A percentile compares a stretch with the other conserved stretches of the same genome.
Evolutionary conservation across 2,888 invertebrate species (phyloP).

Genomic region (Lingula anatina): DNA sequence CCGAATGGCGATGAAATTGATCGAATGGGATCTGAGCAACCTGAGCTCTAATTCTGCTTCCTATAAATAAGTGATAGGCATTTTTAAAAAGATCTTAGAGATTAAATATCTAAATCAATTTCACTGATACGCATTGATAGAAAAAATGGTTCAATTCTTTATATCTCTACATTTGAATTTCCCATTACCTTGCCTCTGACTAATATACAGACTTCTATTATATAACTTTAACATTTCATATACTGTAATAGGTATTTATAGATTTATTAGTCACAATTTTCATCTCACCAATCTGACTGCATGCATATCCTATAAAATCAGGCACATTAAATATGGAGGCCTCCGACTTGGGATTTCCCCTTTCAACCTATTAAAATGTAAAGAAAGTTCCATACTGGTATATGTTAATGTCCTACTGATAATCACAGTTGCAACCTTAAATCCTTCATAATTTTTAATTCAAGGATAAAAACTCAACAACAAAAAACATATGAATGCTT

Average conservation of each 20-base stretch:
- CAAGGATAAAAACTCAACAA: no score
- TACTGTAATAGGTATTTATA: no score
- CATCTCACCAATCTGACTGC: slow-evolving; percentile 38
- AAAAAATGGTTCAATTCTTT: no score
- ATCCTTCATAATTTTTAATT: neutral
- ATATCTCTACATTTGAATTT: no score
- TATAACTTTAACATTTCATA: no score
- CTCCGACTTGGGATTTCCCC: slow-evolving; percentile 22
- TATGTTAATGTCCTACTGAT: no score
- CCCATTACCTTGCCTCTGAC: no score
- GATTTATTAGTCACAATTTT: no score
- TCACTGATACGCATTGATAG: no score
- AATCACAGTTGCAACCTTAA: neutral
- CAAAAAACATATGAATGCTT: neutral
- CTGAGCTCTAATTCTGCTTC: slow-evolving; percentile 34
- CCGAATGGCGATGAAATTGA: slow-evolving; percentile 42
- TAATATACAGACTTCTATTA: no score
- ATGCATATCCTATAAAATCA: slow-evolving; percentile 46
- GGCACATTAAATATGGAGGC: slow-evolving; percentile 38
- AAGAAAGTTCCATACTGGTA: no score
- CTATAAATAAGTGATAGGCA: slow-evolving; percentile 15
- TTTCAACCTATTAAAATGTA: slow-evolving; percentile 23
- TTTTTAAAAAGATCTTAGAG: neutral
- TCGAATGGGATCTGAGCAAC: slow-evolving; percentile 42
- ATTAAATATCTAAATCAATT: no score